Conservation (phyloP, 2,888 invertebrate genomes). For the Hirtodrosophila alboralis region DNA sequence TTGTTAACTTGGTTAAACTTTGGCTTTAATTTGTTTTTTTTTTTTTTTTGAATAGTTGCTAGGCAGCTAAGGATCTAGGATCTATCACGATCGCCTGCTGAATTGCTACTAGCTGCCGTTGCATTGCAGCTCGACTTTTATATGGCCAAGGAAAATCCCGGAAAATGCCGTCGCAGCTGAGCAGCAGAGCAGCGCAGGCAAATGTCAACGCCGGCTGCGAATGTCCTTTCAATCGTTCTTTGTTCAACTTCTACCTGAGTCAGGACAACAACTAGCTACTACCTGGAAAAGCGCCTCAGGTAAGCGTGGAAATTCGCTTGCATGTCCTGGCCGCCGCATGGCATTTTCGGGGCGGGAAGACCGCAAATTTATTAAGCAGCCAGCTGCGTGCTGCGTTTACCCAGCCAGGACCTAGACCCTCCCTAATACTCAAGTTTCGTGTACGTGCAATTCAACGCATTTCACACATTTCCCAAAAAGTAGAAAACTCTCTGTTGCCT, state of each 20-base stretch:
- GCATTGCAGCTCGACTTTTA: slow-evolving; percentile 46
- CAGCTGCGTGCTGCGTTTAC: slow-evolving; percentile 67
- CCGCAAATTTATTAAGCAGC: slow-evolving; percentile 76
- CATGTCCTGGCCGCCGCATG: slow-evolving; percentile 39
- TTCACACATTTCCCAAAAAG: slow-evolving; percentile 56
- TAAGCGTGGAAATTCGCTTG: slow-evolving; percentile 58
- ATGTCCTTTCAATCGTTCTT: slow-evolving; percentile 19
- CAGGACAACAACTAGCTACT: neutral
- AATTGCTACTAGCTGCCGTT: slow-evolving; percentile 64
- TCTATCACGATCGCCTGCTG: slow-evolving; percentile 78
- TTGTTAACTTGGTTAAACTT: slow-evolving; percentile 50
- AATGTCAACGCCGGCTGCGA: slow-evolving; percentile 46
- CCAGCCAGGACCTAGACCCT: slow-evolving; percentile 8
- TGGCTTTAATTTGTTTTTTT: slow-evolving; percentile 18
- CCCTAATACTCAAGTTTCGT: neutral
- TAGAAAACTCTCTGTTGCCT: slow-evolving; percentile 13
- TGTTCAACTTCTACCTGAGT: slow-evolving; percentile 34
- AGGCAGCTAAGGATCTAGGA: slow-evolving; percentile 68
- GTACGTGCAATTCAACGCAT: slow-evolving; percentile 61
- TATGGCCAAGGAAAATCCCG: slow-evolving; percentile 26
- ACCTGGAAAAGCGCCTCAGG: slow-evolving; percentile 66
- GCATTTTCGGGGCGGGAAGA: slow-evolving; percentile 70
- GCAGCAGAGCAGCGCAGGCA: slow-evolving; percentile 6
- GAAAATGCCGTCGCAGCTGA: slow-evolving; percentile 44
- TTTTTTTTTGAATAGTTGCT: slow-evolving; percentile 39